Evolutionary conservation across 2,113 vertebrate genomes (phyloP), one percentile per base, ranked within the genome.

Genomic region (Gadus chalcogrammus): DNA sequence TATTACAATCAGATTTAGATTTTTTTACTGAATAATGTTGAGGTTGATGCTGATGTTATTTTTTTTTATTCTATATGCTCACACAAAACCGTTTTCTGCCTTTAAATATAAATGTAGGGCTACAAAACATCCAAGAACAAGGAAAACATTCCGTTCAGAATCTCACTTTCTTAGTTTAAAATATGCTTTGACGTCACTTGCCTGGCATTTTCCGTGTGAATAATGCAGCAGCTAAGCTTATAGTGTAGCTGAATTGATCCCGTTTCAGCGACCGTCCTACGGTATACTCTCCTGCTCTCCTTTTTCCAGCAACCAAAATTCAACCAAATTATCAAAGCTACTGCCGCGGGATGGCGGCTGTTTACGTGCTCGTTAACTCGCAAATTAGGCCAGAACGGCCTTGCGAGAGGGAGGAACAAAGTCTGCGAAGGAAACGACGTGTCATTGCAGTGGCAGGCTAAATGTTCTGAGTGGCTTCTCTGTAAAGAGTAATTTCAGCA

Each of bases 361-460:
- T 88, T 90, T 85, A 88, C 80, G 84, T 86, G 84, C 84, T 88
- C 87, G 84, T 88, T 92, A 84, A 79, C 76, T 79, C 78, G 55
- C 78, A 89, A 92, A 90, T 90, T 84, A 88, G 91, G 89, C 83
- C 89, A 89, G 64, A 55, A 58, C 87, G 88, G 87, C 87, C 91
- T 91, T 90, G 82, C 65, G 86, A 86, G 80, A 80, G 70, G 71
- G 83, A 82, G 67, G 75, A 70, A 48, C 42, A 81, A 81, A 78
- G 80, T 81, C 84, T 88, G 79, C 81, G 79, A 82, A 84, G 73
- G 59, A 70, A 81, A 70, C 17, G 31, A 71, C 80, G 8, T 68
- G 69, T 79, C 75, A 78, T 84, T 48, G 77, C 68, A 70, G 80
- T 35, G 64, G 9, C n/a, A 58, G 13, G 42, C 42, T 48, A 48